Evolutionary conservation across 1,140 invertebrate species (phyloP).

Genomic region (Araneus ventricosus): DNA sequence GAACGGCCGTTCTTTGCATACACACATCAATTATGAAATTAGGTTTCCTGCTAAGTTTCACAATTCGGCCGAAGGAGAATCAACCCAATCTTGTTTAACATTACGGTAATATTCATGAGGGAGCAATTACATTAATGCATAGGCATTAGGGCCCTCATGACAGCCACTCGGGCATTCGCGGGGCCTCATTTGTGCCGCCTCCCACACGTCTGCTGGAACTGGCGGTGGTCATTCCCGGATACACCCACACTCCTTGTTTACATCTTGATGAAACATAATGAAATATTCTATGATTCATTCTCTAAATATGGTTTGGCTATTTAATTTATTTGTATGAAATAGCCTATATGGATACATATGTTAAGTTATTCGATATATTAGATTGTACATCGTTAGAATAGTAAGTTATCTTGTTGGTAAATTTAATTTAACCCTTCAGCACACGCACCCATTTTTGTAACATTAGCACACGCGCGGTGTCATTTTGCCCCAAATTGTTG

Average conservation of each 20-base stretch:
- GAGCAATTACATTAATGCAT: slow-evolving; percentile 44
- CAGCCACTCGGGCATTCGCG: neutral
- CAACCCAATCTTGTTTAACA: slow-evolving; percentile 11
- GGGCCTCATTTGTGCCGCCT: neutral
- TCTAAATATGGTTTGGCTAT: too few relatives aligned
- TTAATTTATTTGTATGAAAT: too few relatives aligned
- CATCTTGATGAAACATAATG: too few relatives aligned
- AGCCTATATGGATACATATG: too few relatives aligned
- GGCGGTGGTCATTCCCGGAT: neutral
- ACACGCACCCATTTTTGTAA: too few relatives aligned
- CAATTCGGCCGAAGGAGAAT: neutral
- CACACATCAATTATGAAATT: slow-evolving; percentile 23
- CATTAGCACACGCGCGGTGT: too few relatives aligned
- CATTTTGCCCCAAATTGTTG: too few relatives aligned
- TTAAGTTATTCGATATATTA: too few relatives aligned
- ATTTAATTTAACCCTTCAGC: too few relatives aligned
- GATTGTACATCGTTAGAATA: too few relatives aligned
- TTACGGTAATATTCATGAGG: slow-evolving; percentile 11
- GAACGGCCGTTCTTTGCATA: neutral
- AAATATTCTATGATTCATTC: too few relatives aligned
- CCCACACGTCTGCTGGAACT: neutral
- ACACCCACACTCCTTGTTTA: neutral
- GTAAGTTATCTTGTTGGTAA: too few relatives aligned
- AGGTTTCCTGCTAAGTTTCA: slow-evolving; percentile 4
- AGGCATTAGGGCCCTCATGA: slow-evolving; percentile 14